Conservation (phyloP, 2,797 vertebrate species). For the Phataginus tetradactyla region DNA sequence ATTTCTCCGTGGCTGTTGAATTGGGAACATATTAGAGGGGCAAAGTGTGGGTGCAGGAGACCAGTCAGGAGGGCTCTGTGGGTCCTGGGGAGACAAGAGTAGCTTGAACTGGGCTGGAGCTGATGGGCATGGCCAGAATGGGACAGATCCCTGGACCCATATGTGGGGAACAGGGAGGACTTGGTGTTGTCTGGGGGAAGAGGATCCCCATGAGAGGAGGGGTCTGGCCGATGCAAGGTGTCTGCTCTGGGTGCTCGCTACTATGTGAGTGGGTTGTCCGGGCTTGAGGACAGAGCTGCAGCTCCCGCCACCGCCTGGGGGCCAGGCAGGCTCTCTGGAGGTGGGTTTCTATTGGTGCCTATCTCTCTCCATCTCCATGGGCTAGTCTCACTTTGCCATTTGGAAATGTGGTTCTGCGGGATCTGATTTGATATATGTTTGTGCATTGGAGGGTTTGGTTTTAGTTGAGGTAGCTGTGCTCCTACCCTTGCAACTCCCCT, state of each 20-base stretch:
- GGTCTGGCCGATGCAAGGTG: background rate
- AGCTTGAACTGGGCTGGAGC: background rate
- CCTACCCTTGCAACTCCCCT: constrained; percentile 66
- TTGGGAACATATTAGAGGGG: background rate
- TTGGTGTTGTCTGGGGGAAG: background rate
- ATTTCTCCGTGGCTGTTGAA: background rate
- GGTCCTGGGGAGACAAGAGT: background rate
- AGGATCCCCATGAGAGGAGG: background rate
- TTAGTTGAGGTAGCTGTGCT: constrained; percentile 72
- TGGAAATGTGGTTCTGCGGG: constrained; percentile 2
- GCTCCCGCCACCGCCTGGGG: background rate
- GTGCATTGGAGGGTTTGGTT: constrained; percentile 65
- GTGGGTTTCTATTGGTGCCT: background rate
- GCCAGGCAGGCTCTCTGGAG: background rate
- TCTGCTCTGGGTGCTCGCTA: background rate
- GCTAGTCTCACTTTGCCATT: background rate
- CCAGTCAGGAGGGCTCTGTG: background rate
- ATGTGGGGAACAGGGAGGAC: background rate
- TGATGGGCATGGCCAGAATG: rapidly evolving
- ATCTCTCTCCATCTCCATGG: background rate
- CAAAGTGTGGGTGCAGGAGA: background rate
- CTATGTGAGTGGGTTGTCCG: rapidly evolving
- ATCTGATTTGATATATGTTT: constrained; percentile 16
- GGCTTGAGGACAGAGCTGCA: background rate
- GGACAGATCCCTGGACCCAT: no score